A percentile compares a stretch with the other conserved stretches of the same genome.
These are phyloP conservation scores for Melinaea marsaeus DNA, from an alignment of 2,888 invertebrate genomes.

Conservation along the genomic window DNA sequence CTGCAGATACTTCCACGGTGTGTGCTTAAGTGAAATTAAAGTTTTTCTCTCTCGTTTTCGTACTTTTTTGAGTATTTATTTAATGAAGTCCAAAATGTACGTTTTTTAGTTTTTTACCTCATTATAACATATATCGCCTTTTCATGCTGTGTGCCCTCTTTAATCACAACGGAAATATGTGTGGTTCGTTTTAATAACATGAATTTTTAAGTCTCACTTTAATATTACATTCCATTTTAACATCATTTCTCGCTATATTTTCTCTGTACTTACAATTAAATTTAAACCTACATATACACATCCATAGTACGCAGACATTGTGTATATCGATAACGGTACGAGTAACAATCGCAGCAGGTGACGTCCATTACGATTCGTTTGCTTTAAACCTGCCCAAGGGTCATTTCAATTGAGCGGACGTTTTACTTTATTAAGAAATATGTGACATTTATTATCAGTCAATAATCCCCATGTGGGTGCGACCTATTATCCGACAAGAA, in stretches of 20 bases:
- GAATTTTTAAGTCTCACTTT: too few relatives aligned
- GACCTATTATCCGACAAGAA: conserved; percentile 61
- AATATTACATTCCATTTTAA: too few relatives aligned
- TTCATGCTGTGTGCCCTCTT: too few relatives aligned
- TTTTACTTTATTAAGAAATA: conserved; percentile 67
- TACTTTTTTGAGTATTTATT: too few relatives aligned
- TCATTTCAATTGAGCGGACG: conserved; percentile 35
- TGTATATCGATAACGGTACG: conserved; percentile 25
- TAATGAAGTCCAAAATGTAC: too few relatives aligned
- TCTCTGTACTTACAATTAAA: too few relatives aligned
- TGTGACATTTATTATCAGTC: conserved; percentile 75
- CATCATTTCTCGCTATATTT: too few relatives aligned
- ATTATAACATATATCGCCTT: too few relatives aligned
- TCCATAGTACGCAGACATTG: conserved; percentile 21
- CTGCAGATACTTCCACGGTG: not conserved
- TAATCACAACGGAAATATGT: too few relatives aligned
- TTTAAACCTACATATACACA: not conserved
- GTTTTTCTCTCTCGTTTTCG: too few relatives aligned
- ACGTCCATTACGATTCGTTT: conserved; percentile 25
- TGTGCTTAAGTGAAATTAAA: not conserved
- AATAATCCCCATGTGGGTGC: conserved; percentile 71
- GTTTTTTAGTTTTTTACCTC: too few relatives aligned
- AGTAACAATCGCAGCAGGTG: conserved; percentile 30
- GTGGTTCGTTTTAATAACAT: too few relatives aligned
- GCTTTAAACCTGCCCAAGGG: conserved; percentile 34